phyloP scores from a whole-genome alignment of 2,888 invertebrate genomes.

The Brenthis ino region DNA sequence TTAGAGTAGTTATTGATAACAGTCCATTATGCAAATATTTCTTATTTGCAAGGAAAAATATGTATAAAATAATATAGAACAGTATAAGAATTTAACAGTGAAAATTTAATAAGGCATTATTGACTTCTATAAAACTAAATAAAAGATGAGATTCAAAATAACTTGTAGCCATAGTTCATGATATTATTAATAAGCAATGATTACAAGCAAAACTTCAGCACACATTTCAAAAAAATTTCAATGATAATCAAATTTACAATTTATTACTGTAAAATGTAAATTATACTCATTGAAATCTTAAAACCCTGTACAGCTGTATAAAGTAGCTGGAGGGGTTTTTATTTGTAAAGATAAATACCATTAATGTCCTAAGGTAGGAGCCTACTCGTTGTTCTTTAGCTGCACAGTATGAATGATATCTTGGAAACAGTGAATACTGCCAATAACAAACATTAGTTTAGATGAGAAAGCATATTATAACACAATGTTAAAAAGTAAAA shows the following conservation, averaged over 20 bases:
- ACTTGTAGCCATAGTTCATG: no score
- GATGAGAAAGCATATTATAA: slow-evolving; percentile 41
- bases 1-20: slow-evolving; percentile 2
- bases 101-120: no score
- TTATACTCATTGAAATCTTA: background rate
- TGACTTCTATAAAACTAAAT: no score
- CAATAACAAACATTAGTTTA: slow-evolving; percentile 53
- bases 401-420: slow-evolving; percentile 77
- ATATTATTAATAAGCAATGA: no score
- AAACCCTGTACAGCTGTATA: background rate
- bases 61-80: no score
- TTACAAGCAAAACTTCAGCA: no score
- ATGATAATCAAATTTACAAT: background rate
- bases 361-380: slow-evolving; percentile 74
- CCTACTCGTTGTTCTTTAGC: slow-evolving; percentile 77
- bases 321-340: background rate
- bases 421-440: slow-evolving; percentile 75
- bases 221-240: no score
- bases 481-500: background rate
- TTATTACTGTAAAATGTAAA: background rate
- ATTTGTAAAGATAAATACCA: slow-evolving; percentile 68
- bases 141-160: no score
- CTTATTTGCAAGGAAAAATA: background rate
- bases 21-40: slow-evolving; percentile 18
- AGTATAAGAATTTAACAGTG: no score